Base-by-base conservation (phyloP, 1,140 invertebrate species). In the Oreohelix idahoensis region DNA sequence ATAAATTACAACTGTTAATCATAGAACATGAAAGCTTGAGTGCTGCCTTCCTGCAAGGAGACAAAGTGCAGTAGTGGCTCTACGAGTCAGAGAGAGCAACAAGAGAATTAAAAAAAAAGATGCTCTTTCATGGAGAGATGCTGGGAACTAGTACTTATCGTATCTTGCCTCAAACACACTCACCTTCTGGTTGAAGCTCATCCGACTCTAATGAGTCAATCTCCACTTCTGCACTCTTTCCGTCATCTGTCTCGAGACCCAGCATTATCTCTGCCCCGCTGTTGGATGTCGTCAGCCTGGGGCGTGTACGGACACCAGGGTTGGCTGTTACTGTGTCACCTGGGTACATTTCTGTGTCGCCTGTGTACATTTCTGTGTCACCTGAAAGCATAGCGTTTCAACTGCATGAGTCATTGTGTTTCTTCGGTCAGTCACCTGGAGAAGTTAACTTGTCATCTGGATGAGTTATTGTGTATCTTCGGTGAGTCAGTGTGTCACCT, bases 181-280 rank as follows among this genome's bases (percentile, higher is more conserved):
- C 23, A 83, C 84, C 82, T 84, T 86, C 82, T 42, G 84, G 82
- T 49, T 83, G 38, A 0, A 86, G 69, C 26, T 83, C 82, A 36
- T 88, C 88, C 49, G 88, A 81, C 39, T 89, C 88, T 0, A 85
- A 79, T 0, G 83, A 83, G 70, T 89, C 88, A 35, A 89, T 89
- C 74, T 88, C 88, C 23, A 89, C 88, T 53, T 88, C 85, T 11
- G 86, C 87, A 20, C 77, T 81, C 49, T 85, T 84, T 1, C 88
- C 88, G 32, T 89, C 86, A 35, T 87, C 88, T 2, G 87, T 87
- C 63, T 86, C 86, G 39, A 89, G 85, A 26, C 87, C 88, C 75
- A 89, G 74, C 79, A 84, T 85, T 49, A 89, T 87, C 76, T 87
- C 86, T 10, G 86, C 86, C 0, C 84, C 86, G 45, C 86, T 87